These are phyloP conservation scores for Tipula lateralis DNA, from an alignment of 2,888 invertebrate species.

Conservation along the genomic window DNA sequence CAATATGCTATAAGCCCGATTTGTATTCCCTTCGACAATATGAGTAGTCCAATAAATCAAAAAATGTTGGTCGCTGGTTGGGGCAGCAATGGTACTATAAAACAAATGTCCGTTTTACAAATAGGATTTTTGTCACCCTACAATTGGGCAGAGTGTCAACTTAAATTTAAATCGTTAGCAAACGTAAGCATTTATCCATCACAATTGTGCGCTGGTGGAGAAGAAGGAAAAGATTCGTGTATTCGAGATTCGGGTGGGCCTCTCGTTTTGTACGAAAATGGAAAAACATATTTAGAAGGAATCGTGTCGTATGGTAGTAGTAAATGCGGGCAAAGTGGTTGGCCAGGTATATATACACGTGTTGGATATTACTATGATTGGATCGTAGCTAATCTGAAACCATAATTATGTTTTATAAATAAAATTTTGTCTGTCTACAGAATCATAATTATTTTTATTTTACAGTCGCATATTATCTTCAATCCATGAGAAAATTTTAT, in stretches of 20 bases:
- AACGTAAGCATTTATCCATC: neutral
- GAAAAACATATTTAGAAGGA: constrained; percentile 42
- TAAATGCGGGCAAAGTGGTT: neutral
- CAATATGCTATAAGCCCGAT: constrained; percentile 56
- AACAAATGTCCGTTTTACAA: neutral
- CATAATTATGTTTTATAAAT: no score
- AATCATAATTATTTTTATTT: no score
- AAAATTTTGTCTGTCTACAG: no score
- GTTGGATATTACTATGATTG: neutral
- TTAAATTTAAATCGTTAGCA: neutral
- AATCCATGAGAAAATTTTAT: no score
- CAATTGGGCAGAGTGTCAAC: neutral
- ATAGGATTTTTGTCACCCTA: neutral
- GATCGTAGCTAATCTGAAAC: no score
- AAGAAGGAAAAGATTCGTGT: neutral
- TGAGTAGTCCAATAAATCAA: constrained; percentile 40
- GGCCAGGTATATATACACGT: neutral
- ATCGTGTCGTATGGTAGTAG: neutral
- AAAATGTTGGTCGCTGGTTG: constrained; percentile 45
- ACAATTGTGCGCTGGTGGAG: neutral
- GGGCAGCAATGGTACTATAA: constrained; percentile 37
- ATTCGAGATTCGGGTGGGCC: neutral
- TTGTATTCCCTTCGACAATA: constrained; percentile 44
- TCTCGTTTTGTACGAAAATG: neutral
- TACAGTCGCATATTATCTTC: no score